phyloP scores from a whole-genome alignment of 2,888 invertebrate species.

The Rhingia campestris region DNA sequence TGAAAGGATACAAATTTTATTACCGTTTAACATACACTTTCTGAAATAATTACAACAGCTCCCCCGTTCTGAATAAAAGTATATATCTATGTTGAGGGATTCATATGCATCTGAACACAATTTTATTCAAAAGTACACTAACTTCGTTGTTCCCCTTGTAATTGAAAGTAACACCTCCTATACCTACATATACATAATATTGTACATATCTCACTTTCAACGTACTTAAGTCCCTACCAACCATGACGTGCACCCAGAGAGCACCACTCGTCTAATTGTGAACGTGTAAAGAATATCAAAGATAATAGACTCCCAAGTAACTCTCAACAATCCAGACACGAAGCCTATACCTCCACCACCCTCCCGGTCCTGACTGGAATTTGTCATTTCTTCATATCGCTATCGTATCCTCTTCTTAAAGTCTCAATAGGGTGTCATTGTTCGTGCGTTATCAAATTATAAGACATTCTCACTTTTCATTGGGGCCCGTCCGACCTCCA shows the following conservation, averaged over 20 bases:
- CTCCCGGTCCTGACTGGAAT: conserved; percentile 24
- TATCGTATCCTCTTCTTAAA: conserved; percentile 54
- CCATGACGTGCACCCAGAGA: not conserved
- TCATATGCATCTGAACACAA: too few species aligned
- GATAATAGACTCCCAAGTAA: conserved; percentile 40
- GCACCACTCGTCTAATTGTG: conserved; percentile 35
- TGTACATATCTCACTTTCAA: not conserved
- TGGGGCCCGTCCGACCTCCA: conserved; percentile 48
- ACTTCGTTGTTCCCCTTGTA: too few species aligned
- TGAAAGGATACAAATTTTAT: too few species aligned
- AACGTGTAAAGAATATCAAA: conserved; percentile 51
- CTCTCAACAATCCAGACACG: conserved; percentile 24
- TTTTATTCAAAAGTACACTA: too few species aligned
- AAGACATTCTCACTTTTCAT: conserved; percentile 67
- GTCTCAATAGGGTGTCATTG: conserved; percentile 72
- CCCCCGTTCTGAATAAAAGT: too few species aligned
- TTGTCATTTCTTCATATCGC: not conserved
- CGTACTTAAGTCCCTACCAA: not conserved
- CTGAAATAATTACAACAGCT: too few species aligned
- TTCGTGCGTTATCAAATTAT: conserved; percentile 72
- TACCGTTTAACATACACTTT: too few species aligned
- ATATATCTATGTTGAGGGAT: too few species aligned
- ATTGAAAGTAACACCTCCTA: too few species aligned
- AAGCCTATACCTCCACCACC: not conserved
- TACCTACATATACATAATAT: too few species aligned